A percentile compares a stretch with the other conserved stretches of the same genome.
Evolutionary conservation across 2,113 vertebrate genomes (phyloP).

Genomic region (Naja naja): DNA sequence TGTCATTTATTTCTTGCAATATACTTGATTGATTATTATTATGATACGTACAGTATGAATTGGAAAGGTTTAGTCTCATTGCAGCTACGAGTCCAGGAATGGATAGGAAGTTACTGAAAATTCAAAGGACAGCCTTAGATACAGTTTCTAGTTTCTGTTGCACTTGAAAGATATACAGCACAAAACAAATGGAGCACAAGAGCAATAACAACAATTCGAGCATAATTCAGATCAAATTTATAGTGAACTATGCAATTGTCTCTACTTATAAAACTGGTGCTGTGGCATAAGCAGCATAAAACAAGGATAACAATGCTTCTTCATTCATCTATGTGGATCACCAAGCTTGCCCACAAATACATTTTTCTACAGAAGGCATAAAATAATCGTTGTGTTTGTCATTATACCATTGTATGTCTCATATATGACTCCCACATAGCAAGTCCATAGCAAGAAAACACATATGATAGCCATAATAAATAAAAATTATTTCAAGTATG

Average conservation of each 20-base stretch:
- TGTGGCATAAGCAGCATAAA: neutral
- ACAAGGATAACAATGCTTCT: neutral
- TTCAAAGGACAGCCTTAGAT: neutral
- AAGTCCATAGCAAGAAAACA: neutral
- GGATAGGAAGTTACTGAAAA: neutral
- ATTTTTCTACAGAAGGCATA: neutral
- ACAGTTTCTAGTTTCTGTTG: neutral
- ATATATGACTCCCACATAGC: neutral
- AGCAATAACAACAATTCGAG: neutral
- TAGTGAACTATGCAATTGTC: neutral
- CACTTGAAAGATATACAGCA: neutral
- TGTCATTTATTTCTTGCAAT: neutral
- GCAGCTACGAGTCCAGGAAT: neutral
- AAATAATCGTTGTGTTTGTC: neutral
- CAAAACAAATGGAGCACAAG: neutral
- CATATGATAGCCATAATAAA: neutral
- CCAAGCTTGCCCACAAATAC: neutral
- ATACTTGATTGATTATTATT: neutral
- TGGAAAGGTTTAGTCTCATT: neutral
- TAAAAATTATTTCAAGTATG: neutral
- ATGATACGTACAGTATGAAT: neutral
- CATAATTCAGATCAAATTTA: neutral
- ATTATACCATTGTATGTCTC: neutral
- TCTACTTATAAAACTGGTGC: neutral
- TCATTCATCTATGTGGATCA: neutral